Evolutionary conservation across 2,797 vertebrate species (phyloP).

Genomic region (Oreochromis grahami): DNA sequence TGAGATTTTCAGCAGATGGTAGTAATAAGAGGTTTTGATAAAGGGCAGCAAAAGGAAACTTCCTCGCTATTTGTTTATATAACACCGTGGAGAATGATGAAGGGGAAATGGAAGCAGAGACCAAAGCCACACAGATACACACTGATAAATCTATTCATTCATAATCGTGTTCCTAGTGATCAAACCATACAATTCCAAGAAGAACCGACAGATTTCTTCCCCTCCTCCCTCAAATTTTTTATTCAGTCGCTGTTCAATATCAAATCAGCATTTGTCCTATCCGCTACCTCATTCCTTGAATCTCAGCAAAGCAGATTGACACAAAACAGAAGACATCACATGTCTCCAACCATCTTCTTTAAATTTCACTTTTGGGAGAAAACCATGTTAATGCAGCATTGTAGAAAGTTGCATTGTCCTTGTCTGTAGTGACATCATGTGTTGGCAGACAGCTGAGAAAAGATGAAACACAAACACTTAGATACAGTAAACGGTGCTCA

Average conservation of each 20-base stretch:
- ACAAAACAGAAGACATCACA: constrained; percentile 42
- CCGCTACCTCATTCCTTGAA: constrained; percentile 21
- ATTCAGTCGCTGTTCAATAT: constrained; percentile 44
- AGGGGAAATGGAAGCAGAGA: background rate
- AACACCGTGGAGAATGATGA: constrained; percentile 18
- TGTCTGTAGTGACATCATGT: constrained; percentile 19
- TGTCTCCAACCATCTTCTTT: constrained; percentile 16
- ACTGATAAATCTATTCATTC: background rate
- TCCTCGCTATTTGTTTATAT: constrained; percentile 20
- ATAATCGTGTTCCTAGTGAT: constrained; percentile 17
- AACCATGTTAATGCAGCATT: background rate
- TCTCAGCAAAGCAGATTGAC: constrained; percentile 29
- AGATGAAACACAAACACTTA: background rate
- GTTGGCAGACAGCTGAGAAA: background rate
- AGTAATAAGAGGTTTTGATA: background rate
- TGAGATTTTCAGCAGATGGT: background rate
- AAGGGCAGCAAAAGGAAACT: constrained; percentile 27
- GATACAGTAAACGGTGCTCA: background rate
- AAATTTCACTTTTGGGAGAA: background rate
- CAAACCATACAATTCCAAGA: constrained; percentile 37
- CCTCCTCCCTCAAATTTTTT: background rate
- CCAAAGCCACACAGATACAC: background rate
- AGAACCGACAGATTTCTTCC: background rate
- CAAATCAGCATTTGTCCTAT: constrained; percentile 29
- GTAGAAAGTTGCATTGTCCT: background rate